Base-by-base conservation (phyloP, 2,797 vertebrate genomes). In the Sternotherus odoratus region DNA sequence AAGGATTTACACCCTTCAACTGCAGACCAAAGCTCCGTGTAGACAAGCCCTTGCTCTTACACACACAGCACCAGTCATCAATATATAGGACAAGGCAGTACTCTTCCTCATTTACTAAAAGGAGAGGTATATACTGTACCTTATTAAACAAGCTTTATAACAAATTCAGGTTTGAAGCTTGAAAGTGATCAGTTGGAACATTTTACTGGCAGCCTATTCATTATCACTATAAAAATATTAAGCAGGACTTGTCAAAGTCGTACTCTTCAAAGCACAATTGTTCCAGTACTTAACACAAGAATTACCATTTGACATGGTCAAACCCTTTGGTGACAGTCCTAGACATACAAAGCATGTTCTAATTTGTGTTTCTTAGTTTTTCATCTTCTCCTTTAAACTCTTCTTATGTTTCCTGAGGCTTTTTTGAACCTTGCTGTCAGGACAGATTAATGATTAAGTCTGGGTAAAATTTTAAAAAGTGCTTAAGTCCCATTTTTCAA, bases 341-440 rank as follows among this genome's bases (percentile, higher is more conserved):
- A 46, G 54, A 28, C 36, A 51, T 86, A 30, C 43, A 86, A 7
- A 91, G 1, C 24, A 13, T 56, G 2, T 83, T 89, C 57, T 15
- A 84, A 2, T 82, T 89, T 85, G 26, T 80, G 12, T 10, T 57
- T 74, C 33, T 72, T 77, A 77, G 48, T 82, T 69, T 69, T 94
- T 89, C 13, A 60, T 56, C 33, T 94, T n/a, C 75, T 91, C 10
- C 28, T 43, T 87, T 82, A 23, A 49, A 63, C 19, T 77, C 57
- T n/a, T 36, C 11, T 82, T 88, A n/a, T 4, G 1, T 88, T 92
- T 96, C 77, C 80, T 85, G 82, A 92, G 89, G n/a, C 85, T 83
- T 77, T 16, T 92, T 23, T 94, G 36, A 23, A 39, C 46, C 30
- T 80, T 77, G 49, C 48, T 4, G 0, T 89, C 77, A 63, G 81